Conservation (phyloP, 1,140 invertebrate species). For the Cotesia glomerata region DNA sequence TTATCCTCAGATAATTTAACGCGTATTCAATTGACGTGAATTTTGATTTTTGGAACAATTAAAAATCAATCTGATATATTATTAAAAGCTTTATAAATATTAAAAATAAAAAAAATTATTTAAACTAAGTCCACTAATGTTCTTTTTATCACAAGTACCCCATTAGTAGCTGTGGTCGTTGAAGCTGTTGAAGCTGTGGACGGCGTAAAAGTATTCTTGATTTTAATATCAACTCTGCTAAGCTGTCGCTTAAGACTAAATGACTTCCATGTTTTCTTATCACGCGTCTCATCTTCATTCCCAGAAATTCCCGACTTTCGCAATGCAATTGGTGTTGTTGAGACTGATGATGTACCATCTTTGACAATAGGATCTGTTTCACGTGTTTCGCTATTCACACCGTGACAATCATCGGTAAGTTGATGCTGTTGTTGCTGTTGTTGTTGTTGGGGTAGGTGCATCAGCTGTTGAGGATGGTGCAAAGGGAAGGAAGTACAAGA, state of each 20-base stretch:
- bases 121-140: not conserved
- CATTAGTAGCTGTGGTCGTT: slow-evolving; percentile 44
- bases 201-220: slow-evolving; percentile 71
- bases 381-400: slow-evolving; percentile 38
- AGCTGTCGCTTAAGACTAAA: slow-evolving; percentile 82
- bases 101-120: not conserved
- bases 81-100: no score
- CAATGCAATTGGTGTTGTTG: slow-evolving; percentile 29
- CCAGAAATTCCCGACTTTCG: slow-evolving; percentile 35
- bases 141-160: slow-evolving; percentile 50
- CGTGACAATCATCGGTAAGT: slow-evolving; percentile 39
- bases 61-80: not conserved
- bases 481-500: slow-evolving; percentile 26
- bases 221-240: slow-evolving; percentile 79
- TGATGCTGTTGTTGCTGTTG: slow-evolving; percentile 10
- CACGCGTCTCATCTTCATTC: slow-evolving; percentile 19
- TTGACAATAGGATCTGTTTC: slow-evolving; percentile 26
- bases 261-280: slow-evolving; percentile 68
- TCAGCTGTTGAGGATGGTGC: slow-evolving; percentile 42
- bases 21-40: no score
- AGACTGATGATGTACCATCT: slow-evolving; percentile 16
- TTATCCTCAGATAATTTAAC: no score
- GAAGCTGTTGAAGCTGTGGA: slow-evolving; percentile 52
- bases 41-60: not conserved
- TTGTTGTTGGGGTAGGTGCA: slow-evolving; percentile 33